A percentile compares a stretch with the other conserved stretches of the same genome.
phyloP scores from a whole-genome alignment of 2,888 invertebrate species.

The Phengaris arion region DNA sequence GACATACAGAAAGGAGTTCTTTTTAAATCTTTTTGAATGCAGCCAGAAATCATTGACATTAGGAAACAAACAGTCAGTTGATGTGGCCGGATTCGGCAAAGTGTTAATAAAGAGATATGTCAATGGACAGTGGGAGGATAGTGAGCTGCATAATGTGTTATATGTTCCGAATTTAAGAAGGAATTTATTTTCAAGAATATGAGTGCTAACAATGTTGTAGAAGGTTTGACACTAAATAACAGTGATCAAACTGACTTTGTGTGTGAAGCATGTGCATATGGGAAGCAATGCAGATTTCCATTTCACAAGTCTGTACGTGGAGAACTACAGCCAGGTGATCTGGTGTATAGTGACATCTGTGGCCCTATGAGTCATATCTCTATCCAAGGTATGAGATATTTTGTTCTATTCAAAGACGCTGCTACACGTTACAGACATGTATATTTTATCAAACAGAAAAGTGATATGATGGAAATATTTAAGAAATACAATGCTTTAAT shows the following conservation, averaged over 20 bases:
- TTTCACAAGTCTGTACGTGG: conserved; percentile 36
- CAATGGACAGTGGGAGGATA: too few relatives aligned
- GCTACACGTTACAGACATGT: conserved; percentile 39
- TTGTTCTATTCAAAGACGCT: conserved; percentile 41
- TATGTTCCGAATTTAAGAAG: too few relatives aligned
- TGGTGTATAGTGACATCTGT: conserved; percentile 38
- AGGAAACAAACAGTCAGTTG: too few relatives aligned
- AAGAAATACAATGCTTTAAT: conserved; percentile 36
- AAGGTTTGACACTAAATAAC: background rate
- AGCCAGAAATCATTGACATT: too few relatives aligned
- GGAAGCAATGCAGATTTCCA: conserved; percentile 36
- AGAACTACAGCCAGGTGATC: conserved; percentile 36
- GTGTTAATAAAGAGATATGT: too few relatives aligned
- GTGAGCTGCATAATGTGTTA: too few relatives aligned
- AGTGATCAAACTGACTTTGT: conserved; percentile 25
- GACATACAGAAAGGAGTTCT: too few relatives aligned
- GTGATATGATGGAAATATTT: conserved; percentile 38
- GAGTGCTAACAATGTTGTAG: background rate
- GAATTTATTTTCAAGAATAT: too few relatives aligned
- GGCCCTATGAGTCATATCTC: conserved; percentile 32
- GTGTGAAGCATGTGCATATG: conserved; percentile 39
- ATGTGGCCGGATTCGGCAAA: too few relatives aligned
- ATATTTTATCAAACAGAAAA: conserved; percentile 39
- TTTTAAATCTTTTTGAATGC: too few relatives aligned
- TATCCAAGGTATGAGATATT: conserved; percentile 33